Conservation (phyloP, 2,797 vertebrate genomes). For the Helicolenus hilgendorfi region DNA sequence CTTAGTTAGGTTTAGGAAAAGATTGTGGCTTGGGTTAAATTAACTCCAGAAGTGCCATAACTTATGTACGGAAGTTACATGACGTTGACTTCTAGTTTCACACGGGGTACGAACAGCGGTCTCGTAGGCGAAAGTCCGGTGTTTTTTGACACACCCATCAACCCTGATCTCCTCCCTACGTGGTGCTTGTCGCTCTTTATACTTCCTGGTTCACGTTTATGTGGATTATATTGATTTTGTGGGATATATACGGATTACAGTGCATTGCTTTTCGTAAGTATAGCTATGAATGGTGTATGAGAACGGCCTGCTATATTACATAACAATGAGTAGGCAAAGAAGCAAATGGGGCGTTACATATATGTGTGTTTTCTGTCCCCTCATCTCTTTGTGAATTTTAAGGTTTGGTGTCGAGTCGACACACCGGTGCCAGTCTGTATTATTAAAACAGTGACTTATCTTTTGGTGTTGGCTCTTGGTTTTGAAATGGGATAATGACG, state of each 20-base stretch:
- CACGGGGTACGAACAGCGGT: no score
- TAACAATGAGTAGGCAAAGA: background rate
- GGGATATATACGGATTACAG: fast-evolving
- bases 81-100: no score
- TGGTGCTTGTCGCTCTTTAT: no score
- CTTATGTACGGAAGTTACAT: no score
- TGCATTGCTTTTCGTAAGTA: background rate
- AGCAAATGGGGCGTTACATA: background rate
- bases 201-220: background rate
- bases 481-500: background rate
- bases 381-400: slow-evolving; percentile 15
- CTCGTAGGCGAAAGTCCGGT: no score
- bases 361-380: no score
- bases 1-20: no score
- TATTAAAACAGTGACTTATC: background rate
- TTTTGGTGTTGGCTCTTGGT: background rate
- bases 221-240: background rate
- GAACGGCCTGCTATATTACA: background rate
- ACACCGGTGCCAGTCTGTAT: background rate
- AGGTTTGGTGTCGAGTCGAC: slow-evolving; percentile 5
- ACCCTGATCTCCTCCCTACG: no score
- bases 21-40: no score
- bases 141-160: no score
- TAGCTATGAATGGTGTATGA: background rate
- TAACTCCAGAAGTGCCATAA: no score